A percentile compares a stretch with the other conserved stretches of the same genome.
Conservation (phyloP, 1,140 invertebrate genomes). For the Lepidostoma basale region DNA sequence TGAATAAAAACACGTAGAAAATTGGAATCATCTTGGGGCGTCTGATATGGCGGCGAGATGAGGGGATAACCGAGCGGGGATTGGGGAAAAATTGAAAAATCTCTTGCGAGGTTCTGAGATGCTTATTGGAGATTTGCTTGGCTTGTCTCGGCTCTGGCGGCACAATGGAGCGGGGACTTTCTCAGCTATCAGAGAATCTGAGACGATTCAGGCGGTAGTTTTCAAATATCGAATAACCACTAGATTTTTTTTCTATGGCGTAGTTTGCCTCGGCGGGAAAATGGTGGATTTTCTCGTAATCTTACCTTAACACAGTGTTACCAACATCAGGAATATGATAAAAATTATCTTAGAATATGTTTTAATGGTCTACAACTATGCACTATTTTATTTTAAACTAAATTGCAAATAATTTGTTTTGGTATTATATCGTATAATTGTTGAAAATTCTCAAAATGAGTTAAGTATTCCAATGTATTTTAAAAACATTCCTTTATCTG, state of each 20-base stretch:
- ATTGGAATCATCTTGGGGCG: constrained; percentile 32
- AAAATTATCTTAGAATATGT: too few relatives aligned
- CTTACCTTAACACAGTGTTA: too few relatives aligned
- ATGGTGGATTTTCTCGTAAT: too few relatives aligned
- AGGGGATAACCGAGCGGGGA: constrained; percentile 34
- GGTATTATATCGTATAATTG: too few relatives aligned
- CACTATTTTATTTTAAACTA: too few relatives aligned
- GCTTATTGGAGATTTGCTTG: constrained; percentile 39
- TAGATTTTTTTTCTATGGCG: background rate
- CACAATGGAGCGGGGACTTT: background rate
- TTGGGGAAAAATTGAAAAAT: constrained; percentile 42
- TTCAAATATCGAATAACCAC: constrained; percentile 6
- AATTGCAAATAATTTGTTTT: too few relatives aligned
- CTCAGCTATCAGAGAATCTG: background rate
- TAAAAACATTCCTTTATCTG: too few relatives aligned
- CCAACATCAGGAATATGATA: too few relatives aligned
- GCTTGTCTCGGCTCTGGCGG: constrained; percentile 17
- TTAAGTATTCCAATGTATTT: too few relatives aligned
- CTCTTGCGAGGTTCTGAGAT: constrained; percentile 30
- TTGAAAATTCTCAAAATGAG: too few relatives aligned
- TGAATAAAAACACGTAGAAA: constrained; percentile 43
- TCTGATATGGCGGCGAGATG: constrained; percentile 26
- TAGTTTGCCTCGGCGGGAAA: background rate
- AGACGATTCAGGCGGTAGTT: background rate
- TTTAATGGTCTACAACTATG: too few relatives aligned